Conservation (phyloP, 2,888 invertebrate genomes). For the Meteorus colon region DNA sequence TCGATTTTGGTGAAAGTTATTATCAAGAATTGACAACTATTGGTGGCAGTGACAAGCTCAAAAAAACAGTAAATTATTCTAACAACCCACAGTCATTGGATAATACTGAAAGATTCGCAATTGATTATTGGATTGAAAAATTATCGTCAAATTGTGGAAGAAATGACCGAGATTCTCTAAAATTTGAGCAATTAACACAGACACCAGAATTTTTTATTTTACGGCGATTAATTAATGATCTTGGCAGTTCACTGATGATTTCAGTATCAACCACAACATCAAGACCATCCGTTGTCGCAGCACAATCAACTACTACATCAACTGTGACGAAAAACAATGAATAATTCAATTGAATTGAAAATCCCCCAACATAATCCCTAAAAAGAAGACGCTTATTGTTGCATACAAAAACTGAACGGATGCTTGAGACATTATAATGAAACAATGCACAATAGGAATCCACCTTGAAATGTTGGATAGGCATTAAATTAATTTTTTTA, state of each 20-base stretch:
- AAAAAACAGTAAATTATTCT: background rate
- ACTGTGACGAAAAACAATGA: background rate
- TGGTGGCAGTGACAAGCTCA: conserved; percentile 25
- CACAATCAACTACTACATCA: background rate
- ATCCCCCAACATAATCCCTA: background rate
- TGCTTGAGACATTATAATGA: background rate
- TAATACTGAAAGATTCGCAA: background rate
- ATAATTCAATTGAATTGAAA: background rate
- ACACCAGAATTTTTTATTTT: conserved; percentile 45
- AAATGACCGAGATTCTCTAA: conserved; percentile 8
- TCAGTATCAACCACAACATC: conserved; percentile 46
- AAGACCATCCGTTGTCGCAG: conserved; percentile 2
- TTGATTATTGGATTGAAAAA: conserved; percentile 4
- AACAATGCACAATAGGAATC: conserved; percentile 1
- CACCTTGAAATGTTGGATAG: background rate
- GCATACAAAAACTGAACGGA: background rate
- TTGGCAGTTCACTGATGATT: conserved; percentile 38
- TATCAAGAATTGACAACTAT: conserved; percentile 35
- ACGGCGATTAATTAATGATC: conserved; percentile 43
- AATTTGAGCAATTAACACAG: conserved; percentile 36
- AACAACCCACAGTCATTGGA: background rate
- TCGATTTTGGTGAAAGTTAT: conserved; percentile 50
- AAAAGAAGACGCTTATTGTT: background rate
- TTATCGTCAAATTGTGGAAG: background rate
- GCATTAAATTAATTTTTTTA: conserved; percentile 27